Evolutionary conservation across 1,140 invertebrate species (phyloP).

Genomic region (Heliconius melpomene): DNA sequence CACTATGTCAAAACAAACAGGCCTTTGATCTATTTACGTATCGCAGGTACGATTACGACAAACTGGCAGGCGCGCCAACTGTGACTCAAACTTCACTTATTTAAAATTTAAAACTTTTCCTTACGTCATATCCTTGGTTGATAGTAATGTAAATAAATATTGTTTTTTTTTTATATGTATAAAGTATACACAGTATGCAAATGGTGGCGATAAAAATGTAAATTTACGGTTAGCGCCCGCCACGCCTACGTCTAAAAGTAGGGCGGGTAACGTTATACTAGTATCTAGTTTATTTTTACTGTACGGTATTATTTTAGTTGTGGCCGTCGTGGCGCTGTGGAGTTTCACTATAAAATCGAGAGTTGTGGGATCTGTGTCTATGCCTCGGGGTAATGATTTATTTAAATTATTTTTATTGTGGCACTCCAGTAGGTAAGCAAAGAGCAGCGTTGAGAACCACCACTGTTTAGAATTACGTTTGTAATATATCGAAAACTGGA

Average conservation of each 20-base stretch:
- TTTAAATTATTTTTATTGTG: no score
- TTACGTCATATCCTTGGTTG: neutral
- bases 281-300: constrained; percentile 1
- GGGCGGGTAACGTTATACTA: neutral
- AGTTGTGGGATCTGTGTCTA: no score
- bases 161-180: neutral
- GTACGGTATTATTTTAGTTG: neutral
- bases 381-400: no score
- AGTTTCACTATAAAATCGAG: no score
- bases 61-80: neutral
- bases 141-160: constrained; percentile 7
- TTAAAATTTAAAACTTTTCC: neutral
- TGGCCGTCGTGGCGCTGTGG: no score
- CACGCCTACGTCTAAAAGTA: constrained; percentile 3
- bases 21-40: neutral
- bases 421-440: no score
- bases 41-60: neutral
- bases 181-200: neutral
- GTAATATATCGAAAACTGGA: no score
- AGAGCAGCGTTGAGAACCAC: no score
- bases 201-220: neutral
- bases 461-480: no score
- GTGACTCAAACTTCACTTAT: neutral
- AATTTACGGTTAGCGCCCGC: constrained; percentile 10
- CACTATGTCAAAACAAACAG: neutral